These are phyloP conservation scores for Nesogale talazaci DNA, from an alignment of 2,113 vertebrate species.

Conservation along the genomic window DNA sequence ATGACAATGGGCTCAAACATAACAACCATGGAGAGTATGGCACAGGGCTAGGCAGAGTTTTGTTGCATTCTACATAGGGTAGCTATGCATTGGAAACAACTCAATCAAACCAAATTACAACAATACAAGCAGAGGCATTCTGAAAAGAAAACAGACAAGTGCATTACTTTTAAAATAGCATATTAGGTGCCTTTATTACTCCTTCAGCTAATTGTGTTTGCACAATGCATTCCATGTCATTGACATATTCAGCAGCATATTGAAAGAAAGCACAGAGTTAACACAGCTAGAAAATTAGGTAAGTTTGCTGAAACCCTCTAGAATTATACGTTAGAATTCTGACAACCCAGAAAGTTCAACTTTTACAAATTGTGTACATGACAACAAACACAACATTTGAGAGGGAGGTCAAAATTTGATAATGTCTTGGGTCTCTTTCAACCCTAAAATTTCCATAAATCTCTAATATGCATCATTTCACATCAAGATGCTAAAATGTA, in stretches of 20 bases:
- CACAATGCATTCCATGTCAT: background rate
- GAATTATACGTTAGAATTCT: background rate
- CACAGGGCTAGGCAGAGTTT: too few relatives aligned
- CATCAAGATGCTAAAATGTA: constrained; percentile 17
- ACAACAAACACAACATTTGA: constrained; percentile 55
- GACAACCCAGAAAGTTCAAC: constrained; percentile 17
- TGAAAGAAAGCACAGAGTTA: constrained; percentile 27
- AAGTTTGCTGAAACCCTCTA: constrained; percentile 21
- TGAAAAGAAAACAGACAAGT: background rate
- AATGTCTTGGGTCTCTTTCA: constrained; percentile 45
- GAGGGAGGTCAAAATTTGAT: constrained; percentile 37
- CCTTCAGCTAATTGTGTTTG: background rate
- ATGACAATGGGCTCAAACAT: too few relatives aligned
- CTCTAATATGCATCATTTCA: constrained; percentile 40
- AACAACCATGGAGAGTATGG: too few relatives aligned
- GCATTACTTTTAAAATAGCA: background rate
- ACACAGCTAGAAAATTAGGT: background rate
- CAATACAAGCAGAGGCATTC: background rate
- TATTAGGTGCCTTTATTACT: background rate
- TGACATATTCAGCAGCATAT: constrained; percentile 7
- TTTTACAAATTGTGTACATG: constrained; percentile 37
- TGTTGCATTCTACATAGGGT: too few relatives aligned
- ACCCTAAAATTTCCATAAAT: constrained; percentile 50
- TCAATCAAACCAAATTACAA: too few relatives aligned
- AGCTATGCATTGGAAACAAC: too few relatives aligned